Evolutionary conservation across 35 echinoderm and acorn worm genomes (phyloP), one percentile per base, ranked within the genome.

Genomic region (Lytechinus variegatus): DNA sequence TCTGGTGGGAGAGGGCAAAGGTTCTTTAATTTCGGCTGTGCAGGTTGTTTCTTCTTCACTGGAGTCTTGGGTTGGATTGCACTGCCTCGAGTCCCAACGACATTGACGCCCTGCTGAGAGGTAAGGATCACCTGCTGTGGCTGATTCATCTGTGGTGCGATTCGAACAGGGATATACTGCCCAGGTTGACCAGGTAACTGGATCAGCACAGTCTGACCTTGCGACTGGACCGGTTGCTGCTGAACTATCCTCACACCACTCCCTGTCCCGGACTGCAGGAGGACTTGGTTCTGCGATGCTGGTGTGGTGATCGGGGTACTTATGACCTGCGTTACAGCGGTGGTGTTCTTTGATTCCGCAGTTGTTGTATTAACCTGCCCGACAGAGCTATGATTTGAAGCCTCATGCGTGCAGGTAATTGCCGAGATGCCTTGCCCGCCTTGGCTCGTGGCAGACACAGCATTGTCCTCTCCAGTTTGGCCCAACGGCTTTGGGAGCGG

Each of bases 231-330:
- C 7, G 95, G 27, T 21, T 89, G 95, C 24, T 79, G 66, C 66
- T 79, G 66, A 9, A 87, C 72, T 12, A 95, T 28, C n/a, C 79
- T 55, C 27, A 95, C 54, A n/a, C 87, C 72, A 54, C 87, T 13
- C 4, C 86, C 86, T 13, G 7, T 27, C 19, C 91, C 87, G 10
- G 95, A 92, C 93, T 96, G 96, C 56, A 94, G 71, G 11, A 96
- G 93, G 10, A 96, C 94, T 16, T 86, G 87, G 52, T 52, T 95
- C 56, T 97, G 96, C 9, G 91, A 79, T 3, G 95, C 89, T 28
- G 96, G 91, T 52, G 96, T 91, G 58, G 96, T 94, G 66, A 96
- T 96, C 2, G 96, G 96, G 24, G 96, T 96, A 6, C 89, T 96
- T 6, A 96, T 94, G 3, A 94, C 96, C 56, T 96, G 96, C 2